phyloP scores from a whole-genome alignment of 2,113 vertebrate genomes.

The Elachura formosa region DNA sequence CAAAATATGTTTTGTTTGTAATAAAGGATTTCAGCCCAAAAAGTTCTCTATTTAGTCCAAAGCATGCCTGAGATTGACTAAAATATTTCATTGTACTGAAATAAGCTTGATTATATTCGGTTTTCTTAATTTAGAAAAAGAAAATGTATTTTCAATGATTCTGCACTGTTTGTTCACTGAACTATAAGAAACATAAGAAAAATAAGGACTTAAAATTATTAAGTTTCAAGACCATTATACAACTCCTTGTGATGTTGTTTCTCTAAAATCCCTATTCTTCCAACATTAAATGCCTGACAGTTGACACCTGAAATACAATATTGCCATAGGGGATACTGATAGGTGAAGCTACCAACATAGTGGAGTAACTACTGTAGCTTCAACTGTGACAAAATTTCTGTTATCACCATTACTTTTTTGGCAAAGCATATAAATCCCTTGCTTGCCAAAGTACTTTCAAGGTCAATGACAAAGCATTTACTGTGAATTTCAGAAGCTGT shows the following conservation, averaged over 20 bases:
- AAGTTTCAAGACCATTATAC: not conserved
- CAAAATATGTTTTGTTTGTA: not conserved
- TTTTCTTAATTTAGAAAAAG: not conserved
- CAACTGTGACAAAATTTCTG: slow-evolving; percentile 1
- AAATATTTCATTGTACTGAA: not conserved
- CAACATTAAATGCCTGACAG: not conserved
- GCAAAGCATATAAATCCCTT: not conserved
- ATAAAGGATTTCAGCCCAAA: not conserved
- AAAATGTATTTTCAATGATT: not conserved
- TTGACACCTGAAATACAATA: not conserved
- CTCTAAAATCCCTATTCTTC: not conserved
- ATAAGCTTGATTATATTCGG: not conserved
- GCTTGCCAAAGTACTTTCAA: slow-evolving; percentile 23
- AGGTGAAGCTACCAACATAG: not conserved
- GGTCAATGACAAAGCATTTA: slow-evolving; percentile 19
- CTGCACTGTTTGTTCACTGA: not conserved
- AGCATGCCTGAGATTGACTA: not conserved
- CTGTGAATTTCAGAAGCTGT: not conserved
- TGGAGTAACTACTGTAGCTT: not conserved
- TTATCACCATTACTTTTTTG: slow-evolving; percentile 14
- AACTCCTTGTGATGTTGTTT: not conserved
- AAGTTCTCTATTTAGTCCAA: not conserved
- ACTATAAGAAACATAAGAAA: not conserved
- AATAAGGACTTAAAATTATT: not conserved
- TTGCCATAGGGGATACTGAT: not conserved